Conservation (phyloP, 2,797 vertebrate genomes). For the Myotis vivesi region DNA sequence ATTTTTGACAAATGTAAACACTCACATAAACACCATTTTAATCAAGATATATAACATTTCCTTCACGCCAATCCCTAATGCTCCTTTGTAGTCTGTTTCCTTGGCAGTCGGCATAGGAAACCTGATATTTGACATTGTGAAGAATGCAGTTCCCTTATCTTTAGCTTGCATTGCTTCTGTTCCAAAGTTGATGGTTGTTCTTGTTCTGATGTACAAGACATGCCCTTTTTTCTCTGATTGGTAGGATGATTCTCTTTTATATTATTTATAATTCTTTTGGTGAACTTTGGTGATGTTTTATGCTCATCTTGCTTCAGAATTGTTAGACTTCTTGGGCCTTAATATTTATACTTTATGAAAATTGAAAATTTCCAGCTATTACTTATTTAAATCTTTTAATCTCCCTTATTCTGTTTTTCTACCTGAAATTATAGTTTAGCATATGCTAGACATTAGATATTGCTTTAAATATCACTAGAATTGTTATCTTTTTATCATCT, state of each 20-base stretch:
- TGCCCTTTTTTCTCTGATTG: neutral
- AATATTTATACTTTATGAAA: neutral
- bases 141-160: neutral
- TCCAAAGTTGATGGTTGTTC: neutral
- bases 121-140: neutral
- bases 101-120: neutral
- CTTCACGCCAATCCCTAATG: neutral
- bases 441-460: neutral
- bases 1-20: neutral
- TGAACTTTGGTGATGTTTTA: neutral
- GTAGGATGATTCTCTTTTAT: neutral
- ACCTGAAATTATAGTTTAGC: neutral
- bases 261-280: neutral
- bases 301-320: neutral
- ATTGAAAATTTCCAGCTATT: neutral
- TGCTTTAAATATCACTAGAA: neutral
- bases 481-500: neutral
- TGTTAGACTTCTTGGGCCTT: neutral
- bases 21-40: neutral
- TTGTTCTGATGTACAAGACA: neutral
- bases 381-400: neutral
- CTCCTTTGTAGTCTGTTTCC: neutral
- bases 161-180: neutral
- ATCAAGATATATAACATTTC: neutral
- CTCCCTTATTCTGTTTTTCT: neutral